Base-by-base conservation (phyloP, 1,140 invertebrate genomes). In the Drosophila pachea region DNA sequence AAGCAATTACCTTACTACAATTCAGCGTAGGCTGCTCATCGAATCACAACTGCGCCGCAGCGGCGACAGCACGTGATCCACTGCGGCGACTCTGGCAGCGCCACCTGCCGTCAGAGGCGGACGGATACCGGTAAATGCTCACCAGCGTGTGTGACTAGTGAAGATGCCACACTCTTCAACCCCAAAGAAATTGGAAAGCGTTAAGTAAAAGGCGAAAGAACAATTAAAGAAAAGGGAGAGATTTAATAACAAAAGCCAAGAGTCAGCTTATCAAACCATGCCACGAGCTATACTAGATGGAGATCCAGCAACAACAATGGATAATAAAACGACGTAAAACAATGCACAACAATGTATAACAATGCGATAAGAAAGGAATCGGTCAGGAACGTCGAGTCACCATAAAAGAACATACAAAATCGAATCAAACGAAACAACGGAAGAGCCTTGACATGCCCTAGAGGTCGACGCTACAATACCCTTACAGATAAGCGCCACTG, bases 21-120 rank as follows among this genome's bases (percentile, higher is more conserved):
- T 11, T 67, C n/a, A 58, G 48, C n/a, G 47, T 60, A 22, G 22
- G 22, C 31, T 67, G 48, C 53, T 33, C 31, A 7, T 64, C 22
- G 42, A 29, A n/a, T 47, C 50, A 42, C 49, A 70, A 67, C 59
- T 78, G 76, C 72, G 76, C 70, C 69, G 59, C 61, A 48, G 29
- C 43, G 38, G 4, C 29, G 11, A 14, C 69, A 35, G 61, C 76
- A 78, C 73, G 76, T 78, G 76, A 77, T 33, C 42, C 55, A 48
- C 59, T 38, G 12, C 53, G 58, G 12, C 47, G 61, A 50, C 32
- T 55, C 40, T 54, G 58, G 31, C 32, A 38, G 53, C 58, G 48
- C 65, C 45, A 42, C 7, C 36, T 22, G 7, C 47, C 9, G 31
- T n/a, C 7, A 4, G n/a, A 4, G 4, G 1, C 31, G 38, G 9